Base-by-base conservation (phyloP, 2,113 vertebrate genomes). In the Phainopepla nitens region DNA sequence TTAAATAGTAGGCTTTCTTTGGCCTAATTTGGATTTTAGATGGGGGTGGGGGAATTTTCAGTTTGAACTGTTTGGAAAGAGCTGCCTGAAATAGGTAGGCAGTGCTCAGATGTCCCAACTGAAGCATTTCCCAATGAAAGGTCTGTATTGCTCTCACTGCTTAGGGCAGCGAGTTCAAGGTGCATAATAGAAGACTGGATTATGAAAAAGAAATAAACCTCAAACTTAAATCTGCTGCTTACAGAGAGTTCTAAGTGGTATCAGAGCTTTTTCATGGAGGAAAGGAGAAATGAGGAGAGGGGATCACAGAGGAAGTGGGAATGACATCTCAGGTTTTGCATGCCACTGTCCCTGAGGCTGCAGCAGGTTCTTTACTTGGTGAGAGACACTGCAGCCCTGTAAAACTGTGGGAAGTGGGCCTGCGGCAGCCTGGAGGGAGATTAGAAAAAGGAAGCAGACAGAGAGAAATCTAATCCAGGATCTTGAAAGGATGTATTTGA, bases 131-230 rank as follows among this genome's bases (percentile, higher is more conserved):
- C 35, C 79, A 64, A 1, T 17, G 45, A 11, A 45, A 81, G 39
- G 19, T 62, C 33, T 53, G 9, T n/a, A 2, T 57, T 60, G 7
- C 24, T 54, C n/a, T 65, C 57, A 10, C 49, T 53, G 62, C 53
- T 75, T 13, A 15, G 35, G 69, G 41, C 45, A 80, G 35, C 1
- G 5, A 9, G 22, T 57, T 89, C 53, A 28, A 47, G 71, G 65
- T 15, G 11, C 23, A 0, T 4, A 9, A 4, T 0, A 29, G 47
- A 42, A 66, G 13, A 24, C 27, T 39, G 39, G 28, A 36, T 60
- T 60, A 76, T 11, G 6, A 33, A 45, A 51, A 28, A 54, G 45
- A 53, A 71, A 15, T 13, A 15, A 44, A 17, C 39, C 15, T 45
- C 12, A 54, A 82, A 39, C 23, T 36, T 25, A 17, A 56, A 75